Base-by-base conservation (phyloP, 2,113 vertebrate genomes). In the Halcyon malimbica region DNA sequence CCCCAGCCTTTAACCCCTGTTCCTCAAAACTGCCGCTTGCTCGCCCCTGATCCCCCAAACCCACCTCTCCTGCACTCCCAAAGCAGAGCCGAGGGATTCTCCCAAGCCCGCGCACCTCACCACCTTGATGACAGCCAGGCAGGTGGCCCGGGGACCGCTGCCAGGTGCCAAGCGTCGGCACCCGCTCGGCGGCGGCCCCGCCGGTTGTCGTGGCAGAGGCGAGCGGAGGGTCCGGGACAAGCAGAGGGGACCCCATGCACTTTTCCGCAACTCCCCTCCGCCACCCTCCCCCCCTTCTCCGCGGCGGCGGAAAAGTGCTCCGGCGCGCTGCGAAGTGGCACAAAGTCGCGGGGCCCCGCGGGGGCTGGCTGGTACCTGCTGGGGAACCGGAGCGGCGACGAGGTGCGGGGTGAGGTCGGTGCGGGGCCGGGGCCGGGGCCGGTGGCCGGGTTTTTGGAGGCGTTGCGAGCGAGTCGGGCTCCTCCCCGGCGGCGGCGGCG, bases 401-500 rank as follows among this genome's bases (percentile, higher is more conserved):
- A 13, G 77, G 63, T 69, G 80, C 78, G 29, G 76, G 78, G n/a
- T 16, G 77, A 74, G 39, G 39, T n/a, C 41, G 64, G 68, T 29
- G 89, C 65, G 57, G 79, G 37, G 56, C 63, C 37, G 81, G 70
- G 53, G 18, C 69, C 48, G 54, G 70, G 53, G 18, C 69, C 48
- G 54, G 60, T 39, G 28, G 26, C 76, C 39, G 51, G 88, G 16
- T 18, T 60, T 70, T 25, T 5, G 71, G 80, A 80, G 84, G 96
- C 90, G 92, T 57, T 83, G 59, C 73, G 80, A 69, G 63, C 3
- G 9, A 8, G 81, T 63, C 71, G 53, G 56, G 84, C 94, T 94
- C 90, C 96, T 80, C 92, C 92, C 94, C 76, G 68, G 69, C 81
- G 48, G 67, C 68, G 42, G 89, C 78, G 20, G 77, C 81, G 28